Conservation (phyloP, 2,113 vertebrate genomes). For the Tyto alba region DNA sequence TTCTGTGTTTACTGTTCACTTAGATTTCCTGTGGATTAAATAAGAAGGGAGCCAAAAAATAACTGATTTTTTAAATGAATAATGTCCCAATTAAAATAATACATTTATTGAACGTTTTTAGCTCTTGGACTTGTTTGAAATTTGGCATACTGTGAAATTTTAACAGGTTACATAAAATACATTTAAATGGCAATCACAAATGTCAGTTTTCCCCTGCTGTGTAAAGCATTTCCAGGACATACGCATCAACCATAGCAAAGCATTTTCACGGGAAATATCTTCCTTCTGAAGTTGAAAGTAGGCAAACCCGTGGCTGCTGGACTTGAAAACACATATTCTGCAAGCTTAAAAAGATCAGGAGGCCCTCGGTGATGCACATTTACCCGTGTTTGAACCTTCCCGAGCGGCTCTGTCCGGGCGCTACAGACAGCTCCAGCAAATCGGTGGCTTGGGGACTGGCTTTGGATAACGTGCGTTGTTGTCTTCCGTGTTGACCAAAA, state of each 20-base stretch:
- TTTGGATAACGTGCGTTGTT: not conserved
- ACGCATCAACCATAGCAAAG: accelerated
- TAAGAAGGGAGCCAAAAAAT: not conserved
- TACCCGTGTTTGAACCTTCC: not conserved
- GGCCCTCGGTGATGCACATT: not conserved
- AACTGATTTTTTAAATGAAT: not conserved
- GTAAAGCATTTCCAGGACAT: accelerated
- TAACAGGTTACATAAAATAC: not conserved
- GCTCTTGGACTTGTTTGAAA: not conserved
- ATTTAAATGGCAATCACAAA: not conserved
- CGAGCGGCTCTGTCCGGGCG: not conserved
- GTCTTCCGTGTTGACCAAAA: not conserved
- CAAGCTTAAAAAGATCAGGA: not conserved
- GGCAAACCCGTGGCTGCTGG: not conserved
- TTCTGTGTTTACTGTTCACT: not conserved
- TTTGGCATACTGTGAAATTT: not conserved
- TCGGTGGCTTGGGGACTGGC: not conserved
- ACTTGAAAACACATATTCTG: not conserved
- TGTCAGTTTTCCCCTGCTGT: not conserved
- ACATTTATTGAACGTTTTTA: not conserved
- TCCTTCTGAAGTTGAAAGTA: not conserved
- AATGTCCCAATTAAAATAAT: not conserved
- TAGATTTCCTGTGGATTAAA: not conserved
- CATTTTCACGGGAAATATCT: not conserved
- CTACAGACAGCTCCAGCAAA: not conserved